Base-by-base conservation (phyloP, 2,797 vertebrate genomes). In the Hyperoplus immaculatus region DNA sequence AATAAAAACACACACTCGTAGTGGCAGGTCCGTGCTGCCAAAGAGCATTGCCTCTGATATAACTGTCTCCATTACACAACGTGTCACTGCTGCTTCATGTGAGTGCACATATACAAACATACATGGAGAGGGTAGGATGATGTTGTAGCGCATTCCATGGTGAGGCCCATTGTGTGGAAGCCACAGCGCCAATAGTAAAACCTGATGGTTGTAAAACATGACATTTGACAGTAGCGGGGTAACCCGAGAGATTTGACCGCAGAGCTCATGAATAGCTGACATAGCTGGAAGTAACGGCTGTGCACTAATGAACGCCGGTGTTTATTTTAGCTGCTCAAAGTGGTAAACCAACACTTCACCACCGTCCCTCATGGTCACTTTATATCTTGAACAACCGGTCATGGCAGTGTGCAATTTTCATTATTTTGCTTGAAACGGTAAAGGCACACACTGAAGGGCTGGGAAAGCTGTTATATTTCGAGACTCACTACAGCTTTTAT, bases 211-310 rank as follows among this genome's bases (percentile, higher is more conserved):
- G 83, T 90, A 89, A 92, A 93, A 92, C 81, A 90, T 74, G 89
- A 87, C 84, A 78, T 84, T 90, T 89, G 90, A 93, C 85, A 84
- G 88, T 86, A 83, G 85, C 78, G 49, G 64, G 29, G 88, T 87
- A 94, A 94, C 91, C 80, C 84, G 90, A 95, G 88, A 90, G 83
- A 89, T 87, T 5, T 85, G 80, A 88, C 87, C 81, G 58, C 9
- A 61, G 86, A 85, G 75, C 74, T 75, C 62, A 4, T 75, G 83
- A 87, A 89, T 77, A n/a, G n/a, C n/a, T n/a, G 82, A 83, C 82
- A 81, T 61, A 45, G 81, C 75, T 81, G 84, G 81, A 90, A 84
- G 79, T 80, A 83, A 85, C 55, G 87, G 79, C 75, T 69, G 77
- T 2, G 62, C 58, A n/a, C 78, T 88, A 81, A 87, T 91, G 86